Base-by-base conservation (phyloP, 2,113 vertebrate genomes). In the Scomber japonicus region DNA sequence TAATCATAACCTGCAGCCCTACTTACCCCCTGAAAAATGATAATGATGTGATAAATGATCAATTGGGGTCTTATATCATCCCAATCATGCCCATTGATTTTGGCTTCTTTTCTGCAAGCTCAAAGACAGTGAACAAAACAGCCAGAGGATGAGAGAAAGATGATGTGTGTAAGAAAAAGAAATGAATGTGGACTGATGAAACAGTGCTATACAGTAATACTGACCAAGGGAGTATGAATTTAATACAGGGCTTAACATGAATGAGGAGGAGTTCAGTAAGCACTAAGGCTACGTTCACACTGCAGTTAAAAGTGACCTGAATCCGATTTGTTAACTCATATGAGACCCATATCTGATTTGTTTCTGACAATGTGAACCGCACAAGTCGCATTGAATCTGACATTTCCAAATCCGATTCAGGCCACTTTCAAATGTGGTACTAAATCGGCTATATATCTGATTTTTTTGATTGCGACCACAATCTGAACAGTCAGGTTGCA, bases 211-310 rank as follows among this genome's bases (percentile, higher is more conserved):
- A 55, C n/a, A 30, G 62, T 57, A 54, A 82, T 49, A 74, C 27
- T 59, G 64, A 78, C 21, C 64, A n/a, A 17, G 8, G 61, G 55
- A 60, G 27, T 46, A 65, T 79, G n/a, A 69, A 83, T 82, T 82
- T 77, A 63, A 88, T 84, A 61, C 50, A 51, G 64, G 12, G 35
- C 71, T 83, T 65, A 76, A 69, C 31, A 56, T 71, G 68, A 78
- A 79, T 56, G 70, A 82, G 71, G 78, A 85, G 80, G 72, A 72
- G 68, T 62, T 88, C 71, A 85, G 82, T 83, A 65, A 78, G 71
- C 77, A 53, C 66, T 21, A 21, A 21, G 21, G 21, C 21, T 21
- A 21, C 21, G 21, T 21, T 21, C 1, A 21, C 21, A 21, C 21
- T 21, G 21, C 1, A 21, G 21, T 21, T 21, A 21, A 21, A 21